phyloP scores from a whole-genome alignment of 1,140 invertebrate genomes.

The Cylas formicarius region DNA sequence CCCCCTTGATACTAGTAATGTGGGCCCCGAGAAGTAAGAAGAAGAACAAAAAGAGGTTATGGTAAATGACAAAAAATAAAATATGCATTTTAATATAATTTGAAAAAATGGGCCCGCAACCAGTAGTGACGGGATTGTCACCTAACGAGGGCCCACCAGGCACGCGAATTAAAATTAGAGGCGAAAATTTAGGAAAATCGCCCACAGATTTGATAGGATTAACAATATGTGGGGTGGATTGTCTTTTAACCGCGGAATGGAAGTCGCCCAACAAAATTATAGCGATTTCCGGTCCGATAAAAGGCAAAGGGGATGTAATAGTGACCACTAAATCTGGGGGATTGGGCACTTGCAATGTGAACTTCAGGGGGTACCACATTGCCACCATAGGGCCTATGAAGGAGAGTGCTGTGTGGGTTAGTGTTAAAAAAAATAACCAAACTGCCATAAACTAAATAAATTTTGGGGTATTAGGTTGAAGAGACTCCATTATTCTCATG shows the following conservation, averaged over 20 bases:
- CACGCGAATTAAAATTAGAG: constrained; percentile 89
- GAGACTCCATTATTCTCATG: constrained; percentile 75
- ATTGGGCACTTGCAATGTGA: constrained; percentile 87
- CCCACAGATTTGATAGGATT: constrained; percentile 82
- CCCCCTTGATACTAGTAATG: no score
- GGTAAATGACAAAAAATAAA: no score
- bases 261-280: constrained; percentile 96
- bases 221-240: constrained; percentile 93
- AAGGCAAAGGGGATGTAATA: constrained; percentile 93
- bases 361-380: constrained; percentile 63
- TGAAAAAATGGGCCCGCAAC: constrained; percentile 64
- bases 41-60: no score
- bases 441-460: no score
- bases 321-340: constrained; percentile 87
- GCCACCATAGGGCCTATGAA: constrained; percentile 89
- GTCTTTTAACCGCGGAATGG: constrained; percentile 93
- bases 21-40: no score
- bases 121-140: constrained; percentile 92
- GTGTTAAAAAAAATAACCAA: no score
- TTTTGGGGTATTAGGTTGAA: constrained; percentile 52
- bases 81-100: no score
- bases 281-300: constrained; percentile 86
- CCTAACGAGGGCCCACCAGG: constrained; percentile 97
- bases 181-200: constrained; percentile 87
- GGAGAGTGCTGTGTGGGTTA: constrained; percentile 94